Base-by-base conservation (phyloP, 35 echinoderm and acorn worm species). In the Apostichopus californicus region DNA sequence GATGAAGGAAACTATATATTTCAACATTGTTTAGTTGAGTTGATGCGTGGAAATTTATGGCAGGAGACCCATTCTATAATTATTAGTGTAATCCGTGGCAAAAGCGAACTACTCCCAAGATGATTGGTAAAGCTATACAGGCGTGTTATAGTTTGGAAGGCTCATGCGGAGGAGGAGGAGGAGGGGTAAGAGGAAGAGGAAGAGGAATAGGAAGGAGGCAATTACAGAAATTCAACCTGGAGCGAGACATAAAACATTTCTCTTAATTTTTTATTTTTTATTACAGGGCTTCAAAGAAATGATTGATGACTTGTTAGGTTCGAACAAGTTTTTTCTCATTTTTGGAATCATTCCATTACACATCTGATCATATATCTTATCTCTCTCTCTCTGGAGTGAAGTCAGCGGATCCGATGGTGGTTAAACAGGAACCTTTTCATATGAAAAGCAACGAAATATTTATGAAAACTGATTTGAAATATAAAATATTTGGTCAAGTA, bases 21-120 rank as follows among this genome's bases (percentile, higher is more conserved):
- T 85, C 81, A n/a, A 85, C 81, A 85, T 85, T 85, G 81, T 59
- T 85, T 85, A 60, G 81, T 85, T 85, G 56, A 85, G 55, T 85
- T 58, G 81, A 84, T 18, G 81, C 81, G 55, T 84, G 81, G 81
- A 84, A 84, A 84, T 84, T 84, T 84, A 84, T 84, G 81, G 81
- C 55, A 24, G 81, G 54, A 57, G 54, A 18, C 54, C 55, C 81
- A 84, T 84, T 58, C 57, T 84, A 84, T 84, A 55, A 84, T 84
- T 84, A 84, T 84, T 84, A 84, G 55, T 84, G 81, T 84, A 84
- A 84, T 46, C 81, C 26, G 81, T 84, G 17, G 81, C 9, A 15
- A 66, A 73, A 73, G n/a, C 13, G n/a, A 75, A 13, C 71, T 46
- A 46, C 34, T 46, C 34, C 34, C 34, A 46, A 46, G 34, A 75